Evolutionary conservation across 1,140 invertebrate genomes (phyloP).

Genomic region (Portunus trituberculatus): DNA sequence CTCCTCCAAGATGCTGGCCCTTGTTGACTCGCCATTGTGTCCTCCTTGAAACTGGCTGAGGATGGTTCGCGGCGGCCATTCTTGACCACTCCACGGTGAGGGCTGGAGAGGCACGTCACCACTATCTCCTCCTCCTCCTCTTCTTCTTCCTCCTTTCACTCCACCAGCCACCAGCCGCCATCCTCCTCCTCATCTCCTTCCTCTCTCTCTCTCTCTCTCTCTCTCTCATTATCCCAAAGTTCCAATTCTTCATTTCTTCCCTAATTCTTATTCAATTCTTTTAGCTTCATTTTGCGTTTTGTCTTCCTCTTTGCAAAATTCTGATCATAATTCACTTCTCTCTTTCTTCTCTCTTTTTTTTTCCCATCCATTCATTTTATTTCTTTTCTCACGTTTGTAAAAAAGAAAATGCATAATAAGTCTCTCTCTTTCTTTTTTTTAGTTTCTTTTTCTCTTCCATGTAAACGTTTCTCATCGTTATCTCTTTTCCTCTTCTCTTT

Average conservation of each 20-base stretch:
- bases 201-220: neutral
- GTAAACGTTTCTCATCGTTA: neutral
- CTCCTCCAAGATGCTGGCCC: neutral
- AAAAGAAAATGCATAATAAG: neutral
- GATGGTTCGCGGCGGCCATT: neutral
- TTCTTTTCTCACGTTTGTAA: neutral
- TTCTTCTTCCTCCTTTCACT: too few relatives aligned
- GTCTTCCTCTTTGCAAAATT: neutral
- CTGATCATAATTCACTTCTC: neutral
- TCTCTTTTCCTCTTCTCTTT: neutral
- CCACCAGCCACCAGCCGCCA: too few relatives aligned
- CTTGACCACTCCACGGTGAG: neutral
- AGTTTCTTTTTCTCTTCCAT: neutral
- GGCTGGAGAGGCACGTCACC: too few relatives aligned
- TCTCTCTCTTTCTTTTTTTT: too few relatives aligned
- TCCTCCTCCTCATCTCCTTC: neutral
- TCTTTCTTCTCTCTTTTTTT: neutral
- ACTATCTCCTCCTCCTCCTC: too few relatives aligned
- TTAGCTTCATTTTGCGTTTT: neutral
- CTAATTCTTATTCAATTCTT: neutral
- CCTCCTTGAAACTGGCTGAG: neutral
- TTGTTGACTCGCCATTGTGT: conserved; percentile 10
- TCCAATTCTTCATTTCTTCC: neutral
- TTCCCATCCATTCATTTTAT: neutral
- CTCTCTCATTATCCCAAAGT: neutral